Evolutionary conservation across 1,140 invertebrate species (phyloP), one percentile per base, ranked within the genome.

Genomic region (Copidosoma floridanum): DNA sequence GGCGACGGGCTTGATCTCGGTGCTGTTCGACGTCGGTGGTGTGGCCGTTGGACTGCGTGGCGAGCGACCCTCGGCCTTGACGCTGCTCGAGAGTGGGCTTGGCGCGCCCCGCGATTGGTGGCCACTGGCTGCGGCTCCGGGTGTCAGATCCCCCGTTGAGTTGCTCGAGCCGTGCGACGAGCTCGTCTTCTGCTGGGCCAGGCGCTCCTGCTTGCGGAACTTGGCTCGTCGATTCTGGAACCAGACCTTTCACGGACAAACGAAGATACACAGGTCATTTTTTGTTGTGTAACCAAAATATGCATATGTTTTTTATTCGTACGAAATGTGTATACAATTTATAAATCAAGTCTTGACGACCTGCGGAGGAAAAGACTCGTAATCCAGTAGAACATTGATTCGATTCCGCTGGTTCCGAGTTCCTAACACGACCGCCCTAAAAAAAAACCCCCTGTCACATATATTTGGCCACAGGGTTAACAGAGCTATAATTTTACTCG

Each of bases 191-290:
- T 92, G 90, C 69, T 92, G 90, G 1, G 89, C 89, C 44, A 92
- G 73, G 18, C 90, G 80, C 78, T 97, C 94, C 72, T 97, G 94
- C 80, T 97, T 97, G 20, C 95, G 84, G 71, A 95, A 94, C 77
- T 95, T 97, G 1, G 93, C 93, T 37, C 94, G 82, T 43, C 94
- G 81, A 73, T 95, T 97, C 82, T 95, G 94, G 74, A 97, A 97
- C 94, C 94, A 95, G 1, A 96, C 93, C 93, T 96, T 82, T 11
- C 85, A 79, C 38, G n/a, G n/a, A n/a, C n/a, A n/a, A n/a, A n/a
- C n/a, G n/a, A 43, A 3, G 23, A n/a, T n/a, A 37, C 14, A n/a
- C n/a, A n/a, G n/a, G n/a, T n/a, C n/a, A n/a, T n/a, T n/a, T n/a
- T n/a, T n/a, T n/a, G n/a, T n/a, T n/a, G n/a, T n/a, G n/a, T n/a